These are phyloP conservation scores for Aphodius granarius DNA, from an alignment of 2,888 invertebrate genomes.

Conservation along the genomic window DNA sequence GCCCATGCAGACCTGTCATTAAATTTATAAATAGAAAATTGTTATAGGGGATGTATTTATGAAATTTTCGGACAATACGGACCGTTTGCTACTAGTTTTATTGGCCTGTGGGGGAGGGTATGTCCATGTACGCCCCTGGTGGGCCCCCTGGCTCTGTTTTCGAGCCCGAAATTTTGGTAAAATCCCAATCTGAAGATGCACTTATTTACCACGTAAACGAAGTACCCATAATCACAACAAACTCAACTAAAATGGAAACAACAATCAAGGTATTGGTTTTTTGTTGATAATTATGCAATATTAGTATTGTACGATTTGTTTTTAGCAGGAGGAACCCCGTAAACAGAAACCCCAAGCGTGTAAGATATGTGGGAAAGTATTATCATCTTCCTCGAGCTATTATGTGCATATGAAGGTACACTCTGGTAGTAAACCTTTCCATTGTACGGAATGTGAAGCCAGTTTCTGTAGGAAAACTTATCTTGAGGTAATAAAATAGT, in stretches of 20 bases:
- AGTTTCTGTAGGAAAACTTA: constrained; percentile 81
- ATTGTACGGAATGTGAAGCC: constrained; percentile 76
- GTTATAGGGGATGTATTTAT: neutral
- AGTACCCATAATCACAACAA: neutral
- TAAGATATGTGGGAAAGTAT: constrained; percentile 76
- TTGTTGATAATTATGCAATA: neutral
- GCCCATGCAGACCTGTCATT: neutral
- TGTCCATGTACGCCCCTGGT: neutral
- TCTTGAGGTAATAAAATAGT: constrained; percentile 56
- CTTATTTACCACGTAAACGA: neutral
- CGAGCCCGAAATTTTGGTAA: constrained; percentile 23
- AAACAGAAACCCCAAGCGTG: constrained; percentile 69
- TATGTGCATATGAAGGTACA: constrained; percentile 84
- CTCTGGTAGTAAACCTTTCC: constrained; percentile 78
- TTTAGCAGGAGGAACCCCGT: neutral
- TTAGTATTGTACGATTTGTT: neutral
- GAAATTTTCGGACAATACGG: neutral
- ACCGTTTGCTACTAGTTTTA: neutral
- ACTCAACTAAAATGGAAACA: neutral
- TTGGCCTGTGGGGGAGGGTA: neutral
- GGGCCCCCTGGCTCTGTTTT: neutral
- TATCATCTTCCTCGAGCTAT: constrained; percentile 76
- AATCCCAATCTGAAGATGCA: constrained; percentile 16
- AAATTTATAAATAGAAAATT: neutral
- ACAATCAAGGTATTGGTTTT: neutral